These are phyloP conservation scores for Phalacrocorax brasilianus DNA, from an alignment of 2,113 vertebrate genomes.

Conservation along the genomic window DNA sequence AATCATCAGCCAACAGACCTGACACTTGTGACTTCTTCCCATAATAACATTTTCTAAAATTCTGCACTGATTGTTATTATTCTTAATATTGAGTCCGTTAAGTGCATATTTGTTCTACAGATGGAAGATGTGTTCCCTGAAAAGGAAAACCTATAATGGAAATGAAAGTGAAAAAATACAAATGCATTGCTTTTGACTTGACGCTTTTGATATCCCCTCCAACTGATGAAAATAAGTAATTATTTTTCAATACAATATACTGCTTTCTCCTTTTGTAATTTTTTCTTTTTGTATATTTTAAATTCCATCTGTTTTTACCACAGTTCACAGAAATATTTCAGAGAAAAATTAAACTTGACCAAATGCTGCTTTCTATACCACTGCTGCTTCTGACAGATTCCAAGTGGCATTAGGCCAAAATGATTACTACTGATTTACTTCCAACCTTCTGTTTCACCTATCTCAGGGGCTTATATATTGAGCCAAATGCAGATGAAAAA, in stretches of 20 bases:
- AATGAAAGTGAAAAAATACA: not conserved
- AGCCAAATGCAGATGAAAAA: not conserved
- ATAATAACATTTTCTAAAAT: not conserved
- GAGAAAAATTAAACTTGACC: not conserved
- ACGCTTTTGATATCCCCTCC: not conserved
- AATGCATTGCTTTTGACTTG: not conserved
- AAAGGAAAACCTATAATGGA: not conserved
- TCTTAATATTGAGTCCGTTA: not conserved
- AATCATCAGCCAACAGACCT: not conserved
- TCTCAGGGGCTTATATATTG: not conserved
- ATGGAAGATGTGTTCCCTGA: not conserved
- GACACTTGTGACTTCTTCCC: not conserved
- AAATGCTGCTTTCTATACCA: not conserved
- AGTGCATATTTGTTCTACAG: not conserved
- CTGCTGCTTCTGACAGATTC: not conserved
- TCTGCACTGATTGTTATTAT: not conserved
- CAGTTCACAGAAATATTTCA: not conserved
- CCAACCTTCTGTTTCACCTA: not conserved
- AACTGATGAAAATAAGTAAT: not conserved
- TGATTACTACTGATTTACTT: not conserved
- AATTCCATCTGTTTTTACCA: conserved; percentile 2
- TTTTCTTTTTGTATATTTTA: not conserved
- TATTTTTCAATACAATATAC: not conserved
- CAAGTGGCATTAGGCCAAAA: not conserved
- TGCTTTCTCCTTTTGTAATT: not conserved